Percentiles rank a stretch among this genome's conserved stretches.
phyloP scores from a whole-genome alignment of 2,888 invertebrate genomes.

The Hybos culiciformis region DNA sequence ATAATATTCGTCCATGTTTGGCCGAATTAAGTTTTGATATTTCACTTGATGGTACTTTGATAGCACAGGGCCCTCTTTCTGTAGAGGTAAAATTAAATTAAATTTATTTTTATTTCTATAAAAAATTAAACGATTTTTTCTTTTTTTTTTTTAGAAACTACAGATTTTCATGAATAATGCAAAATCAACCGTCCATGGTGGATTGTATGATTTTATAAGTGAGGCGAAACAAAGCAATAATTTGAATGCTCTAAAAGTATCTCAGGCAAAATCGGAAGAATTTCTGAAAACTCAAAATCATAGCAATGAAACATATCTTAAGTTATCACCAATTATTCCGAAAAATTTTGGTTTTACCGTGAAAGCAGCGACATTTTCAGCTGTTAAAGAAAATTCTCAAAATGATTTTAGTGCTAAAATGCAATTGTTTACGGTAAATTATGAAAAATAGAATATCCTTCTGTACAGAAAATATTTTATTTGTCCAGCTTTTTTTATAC shows the following conservation, averaged over 20 bases:
- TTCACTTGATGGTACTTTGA: conserved; percentile 60
- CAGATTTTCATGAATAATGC: conserved; percentile 36
- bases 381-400: conserved; percentile 52
- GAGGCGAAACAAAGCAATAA: conserved; percentile 31
- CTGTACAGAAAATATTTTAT: not conserved
- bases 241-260: conserved; percentile 16
- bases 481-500: conserved; percentile 7
- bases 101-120: not conserved
- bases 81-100: conserved; percentile 53
- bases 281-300: conserved; percentile 16
- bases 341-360: conserved; percentile 66
- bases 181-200: conserved; percentile 38
- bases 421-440: conserved; percentile 49
- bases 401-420: conserved; percentile 57
- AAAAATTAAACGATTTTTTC: not conserved
- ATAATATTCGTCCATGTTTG: conserved; percentile 48
- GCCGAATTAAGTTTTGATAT: conserved; percentile 61
- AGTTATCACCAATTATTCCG: conserved; percentile 64
- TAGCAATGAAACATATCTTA: conserved; percentile 42
- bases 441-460: conserved; percentile 5
- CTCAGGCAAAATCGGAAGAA: conserved; percentile 13
- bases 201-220: conserved; percentile 37
- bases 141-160: conserved; percentile 25
- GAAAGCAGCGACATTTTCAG: conserved; percentile 54
- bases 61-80: conserved; percentile 71